Conservation (phyloP, 1,140 invertebrate species). For the Adoxophyes honmai region DNA sequence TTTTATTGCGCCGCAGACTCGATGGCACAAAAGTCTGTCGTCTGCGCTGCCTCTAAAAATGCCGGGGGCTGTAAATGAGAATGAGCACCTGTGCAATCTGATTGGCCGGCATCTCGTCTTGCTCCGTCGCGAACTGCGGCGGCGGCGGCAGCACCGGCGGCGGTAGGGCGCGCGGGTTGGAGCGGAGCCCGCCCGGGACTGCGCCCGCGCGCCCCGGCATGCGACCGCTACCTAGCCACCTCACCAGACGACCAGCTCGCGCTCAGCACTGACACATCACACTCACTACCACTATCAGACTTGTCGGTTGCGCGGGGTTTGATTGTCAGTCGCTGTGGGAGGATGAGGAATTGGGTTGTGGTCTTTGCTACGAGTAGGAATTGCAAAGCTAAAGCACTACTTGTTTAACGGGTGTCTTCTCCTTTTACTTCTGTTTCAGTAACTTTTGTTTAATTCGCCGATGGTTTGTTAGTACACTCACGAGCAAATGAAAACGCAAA, state of each 20-base stretch:
- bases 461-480: too few species aligned
- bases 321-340: background rate
- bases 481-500: too few species aligned
- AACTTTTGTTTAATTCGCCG: too few species aligned
- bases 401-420: too few species aligned
- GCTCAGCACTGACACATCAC: slow-evolving; percentile 18
- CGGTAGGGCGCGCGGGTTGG: slow-evolving; percentile 65
- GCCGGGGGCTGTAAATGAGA: too few species aligned
- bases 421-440: too few species aligned
- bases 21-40: too few species aligned
- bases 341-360: too few species aligned
- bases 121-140: slow-evolving; percentile 66
- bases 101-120: slow-evolving; percentile 67
- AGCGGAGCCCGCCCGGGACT: slow-evolving; percentile 65
- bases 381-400: too few species aligned
- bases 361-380: too few species aligned
- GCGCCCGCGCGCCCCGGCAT: slow-evolving; percentile 71
- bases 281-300: slow-evolving; percentile 24
- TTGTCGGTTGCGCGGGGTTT: slow-evolving; percentile 3
- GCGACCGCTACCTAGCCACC: slow-evolving; percentile 54
- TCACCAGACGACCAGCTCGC: slow-evolving; percentile 29
- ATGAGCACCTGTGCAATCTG: slow-evolving; percentile 62
- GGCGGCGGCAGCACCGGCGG: slow-evolving; percentile 68
- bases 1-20: too few species aligned
- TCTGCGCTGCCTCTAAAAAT: too few species aligned